A percentile compares a stretch with the other conserved stretches of the same genome.
Evolutionary conservation across 1,140 invertebrate species (phyloP).

Genomic region (Platyscapa corneri): DNA sequence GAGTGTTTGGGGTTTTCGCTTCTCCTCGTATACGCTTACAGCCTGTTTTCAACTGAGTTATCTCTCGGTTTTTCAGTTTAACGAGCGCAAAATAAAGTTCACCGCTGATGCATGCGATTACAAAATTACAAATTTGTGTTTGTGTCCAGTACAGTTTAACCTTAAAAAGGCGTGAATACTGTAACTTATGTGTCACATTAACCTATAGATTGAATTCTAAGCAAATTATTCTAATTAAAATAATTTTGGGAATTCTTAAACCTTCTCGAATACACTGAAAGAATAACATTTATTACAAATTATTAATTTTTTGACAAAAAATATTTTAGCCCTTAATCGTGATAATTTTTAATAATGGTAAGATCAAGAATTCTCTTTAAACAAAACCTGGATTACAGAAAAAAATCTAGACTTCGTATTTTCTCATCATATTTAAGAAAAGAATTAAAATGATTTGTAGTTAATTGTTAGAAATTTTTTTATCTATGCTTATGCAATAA

Average conservation of each 20-base stretch:
- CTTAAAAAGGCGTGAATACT: background rate
- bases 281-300: no score
- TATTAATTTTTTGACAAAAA: no score
- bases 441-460: no score
- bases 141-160: background rate
- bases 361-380: no score
- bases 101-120: conserved; percentile 8
- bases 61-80: conserved; percentile 34
- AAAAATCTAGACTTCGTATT: no score
- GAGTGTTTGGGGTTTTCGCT: background rate
- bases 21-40: conserved; percentile 1
- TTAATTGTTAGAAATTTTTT: no score
- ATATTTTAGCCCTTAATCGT: no score
- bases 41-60: conserved; percentile 8
- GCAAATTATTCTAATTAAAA: background rate
- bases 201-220: background rate
- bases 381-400: no score
- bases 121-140: conserved; percentile 20
- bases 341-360: no score
- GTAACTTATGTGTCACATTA: background rate
- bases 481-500: no score
- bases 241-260: background rate
- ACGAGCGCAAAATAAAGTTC: conserved; percentile 11
- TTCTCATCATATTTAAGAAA: no score
- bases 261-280: no score